Evolutionary conservation across 2,797 vertebrate species (phyloP).

Genomic region (Novumbra hubbsi): DNA sequence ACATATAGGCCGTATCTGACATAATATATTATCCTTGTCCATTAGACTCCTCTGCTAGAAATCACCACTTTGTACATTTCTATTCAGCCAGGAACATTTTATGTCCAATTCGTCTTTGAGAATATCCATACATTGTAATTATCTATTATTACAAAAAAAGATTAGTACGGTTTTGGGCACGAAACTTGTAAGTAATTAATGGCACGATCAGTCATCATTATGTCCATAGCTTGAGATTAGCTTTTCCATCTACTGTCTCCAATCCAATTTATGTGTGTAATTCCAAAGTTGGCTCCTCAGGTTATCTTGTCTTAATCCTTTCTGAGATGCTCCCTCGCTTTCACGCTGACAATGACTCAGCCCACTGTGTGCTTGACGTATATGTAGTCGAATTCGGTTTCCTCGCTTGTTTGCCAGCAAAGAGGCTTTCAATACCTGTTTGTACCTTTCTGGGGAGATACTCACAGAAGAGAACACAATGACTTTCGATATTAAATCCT

Average conservation of each 20-base stretch:
- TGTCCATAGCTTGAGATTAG: conserved; percentile 41
- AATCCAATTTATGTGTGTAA: conserved; percentile 51
- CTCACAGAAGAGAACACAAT: background rate
- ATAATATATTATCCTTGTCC: conserved; percentile 13
- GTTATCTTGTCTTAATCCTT: conserved; percentile 26
- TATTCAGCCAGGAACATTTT: conserved; percentile 32
- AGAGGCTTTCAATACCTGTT: too few relatives aligned
- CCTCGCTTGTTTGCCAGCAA: background rate
- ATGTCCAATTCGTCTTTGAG: conserved; percentile 32
- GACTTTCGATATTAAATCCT: background rate
- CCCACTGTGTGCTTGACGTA: background rate
- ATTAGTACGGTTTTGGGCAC: conserved; percentile 56
- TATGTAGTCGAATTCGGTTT: background rate
- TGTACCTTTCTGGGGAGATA: background rate
- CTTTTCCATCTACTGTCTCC: conserved; percentile 36
- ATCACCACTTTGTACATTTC: conserved; percentile 3
- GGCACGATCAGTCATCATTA: conserved; percentile 52
- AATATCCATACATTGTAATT: conserved; percentile 52
- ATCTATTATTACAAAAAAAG: conserved; percentile 49
- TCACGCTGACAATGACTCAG: conserved; percentile 1
- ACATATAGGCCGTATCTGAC: background rate
- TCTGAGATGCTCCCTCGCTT: background rate
- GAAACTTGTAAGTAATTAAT: conserved; percentile 49
- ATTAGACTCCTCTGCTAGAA: background rate
- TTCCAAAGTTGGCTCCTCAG: conserved; percentile 42